Evolutionary conservation across 1,140 invertebrate species (phyloP).

Genomic region (Drosophila malerkotliana): DNA sequence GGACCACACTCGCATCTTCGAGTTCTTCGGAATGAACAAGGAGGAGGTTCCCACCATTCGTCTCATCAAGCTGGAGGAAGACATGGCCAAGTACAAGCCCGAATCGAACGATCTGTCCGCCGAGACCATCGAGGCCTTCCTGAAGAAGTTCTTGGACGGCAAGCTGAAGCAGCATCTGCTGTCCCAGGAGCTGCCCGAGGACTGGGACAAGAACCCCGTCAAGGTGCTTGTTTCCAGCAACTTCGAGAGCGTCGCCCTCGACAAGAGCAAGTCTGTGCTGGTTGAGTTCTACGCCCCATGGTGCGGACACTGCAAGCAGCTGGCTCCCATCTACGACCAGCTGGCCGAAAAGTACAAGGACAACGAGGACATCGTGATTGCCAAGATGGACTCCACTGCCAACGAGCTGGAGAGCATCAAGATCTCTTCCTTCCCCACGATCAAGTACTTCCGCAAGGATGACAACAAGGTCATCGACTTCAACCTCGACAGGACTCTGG

Average conservation of each 20-base stretch:
- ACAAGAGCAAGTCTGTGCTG: slow-evolving; percentile 96
- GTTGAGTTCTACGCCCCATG: slow-evolving; percentile 99
- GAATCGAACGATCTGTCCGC: slow-evolving; percentile 90
- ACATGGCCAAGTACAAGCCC: slow-evolving; percentile 99
- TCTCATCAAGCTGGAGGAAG: slow-evolving; percentile 97
- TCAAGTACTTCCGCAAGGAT: slow-evolving; percentile 97
- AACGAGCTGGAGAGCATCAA: slow-evolving; percentile 98
- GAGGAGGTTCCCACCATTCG: slow-evolving; percentile 96
- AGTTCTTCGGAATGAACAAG: slow-evolving; percentile 99
- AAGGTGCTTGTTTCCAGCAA: slow-evolving; percentile 97
- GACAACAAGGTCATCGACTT: slow-evolving; percentile 97
- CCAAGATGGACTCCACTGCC: slow-evolving; percentile 99
- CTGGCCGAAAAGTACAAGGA: slow-evolving; percentile 92
- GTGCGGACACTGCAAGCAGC: slow-evolving; percentile 98
- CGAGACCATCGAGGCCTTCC: slow-evolving; percentile 93
- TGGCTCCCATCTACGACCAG: slow-evolving; percentile 97
- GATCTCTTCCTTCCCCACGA: slow-evolving; percentile 97
- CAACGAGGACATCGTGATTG: slow-evolving; percentile 93
- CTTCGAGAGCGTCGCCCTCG: slow-evolving; percentile 96
- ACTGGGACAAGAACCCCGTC: slow-evolving; percentile 98
- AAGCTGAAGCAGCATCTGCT: slow-evolving; percentile 97
- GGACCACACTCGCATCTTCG: slow-evolving; percentile 98
- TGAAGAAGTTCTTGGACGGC: slow-evolving; percentile 94
- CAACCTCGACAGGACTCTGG: slow-evolving; percentile 97
- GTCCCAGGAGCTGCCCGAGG: slow-evolving; percentile 96